Evolutionary conservation across 2,888 invertebrate species (phyloP).

Genomic region (Drosophila rubida): DNA sequence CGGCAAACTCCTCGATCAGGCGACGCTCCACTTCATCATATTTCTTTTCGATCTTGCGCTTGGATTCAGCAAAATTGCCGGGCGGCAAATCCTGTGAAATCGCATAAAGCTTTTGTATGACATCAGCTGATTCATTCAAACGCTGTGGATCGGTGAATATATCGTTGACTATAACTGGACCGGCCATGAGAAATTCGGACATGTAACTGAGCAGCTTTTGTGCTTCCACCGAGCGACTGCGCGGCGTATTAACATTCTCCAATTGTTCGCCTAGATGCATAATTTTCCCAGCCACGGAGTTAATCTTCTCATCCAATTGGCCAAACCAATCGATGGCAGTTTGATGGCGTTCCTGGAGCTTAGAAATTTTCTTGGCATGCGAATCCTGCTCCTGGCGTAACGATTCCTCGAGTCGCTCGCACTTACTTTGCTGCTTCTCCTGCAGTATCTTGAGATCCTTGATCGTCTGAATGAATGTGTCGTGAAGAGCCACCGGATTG

Average conservation of each 20-base stretch:
- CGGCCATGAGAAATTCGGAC: constrained; percentile 95
- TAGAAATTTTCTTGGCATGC: constrained; percentile 92
- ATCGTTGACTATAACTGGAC: constrained; percentile 91
- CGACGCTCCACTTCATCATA: constrained; percentile 95
- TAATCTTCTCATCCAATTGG: constrained; percentile 97
- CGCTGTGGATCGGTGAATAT: constrained; percentile 92
- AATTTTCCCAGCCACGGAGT: constrained; percentile 98
- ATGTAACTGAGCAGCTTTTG: constrained; percentile 96
- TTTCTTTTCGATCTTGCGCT: constrained; percentile 93
- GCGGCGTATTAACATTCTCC: constrained; percentile 97
- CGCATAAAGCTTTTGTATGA: constrained; percentile 97
- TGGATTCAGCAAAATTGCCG: constrained; percentile 93
- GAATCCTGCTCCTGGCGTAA: constrained; percentile 94
- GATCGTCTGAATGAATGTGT: constrained; percentile 96
- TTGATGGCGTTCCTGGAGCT: constrained; percentile 94
- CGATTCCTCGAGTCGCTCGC: constrained; percentile 91
- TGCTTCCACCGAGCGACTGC: constrained; percentile 97
- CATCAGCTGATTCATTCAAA: constrained; percentile 97
- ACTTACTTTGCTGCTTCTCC: constrained; percentile 94
- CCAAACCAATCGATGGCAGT: constrained; percentile 94
- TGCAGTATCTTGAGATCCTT: constrained; percentile 91
- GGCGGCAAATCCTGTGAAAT: constrained; percentile 97
- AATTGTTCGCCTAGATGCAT: constrained; percentile 99
- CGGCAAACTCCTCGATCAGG: constrained; percentile 97
- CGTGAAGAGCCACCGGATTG: constrained; percentile 94